Evolutionary conservation across 2,797 vertebrate species (phyloP), one percentile per base, ranked within the genome.

Genomic region (Yasuhikotakia modesta): DNA sequence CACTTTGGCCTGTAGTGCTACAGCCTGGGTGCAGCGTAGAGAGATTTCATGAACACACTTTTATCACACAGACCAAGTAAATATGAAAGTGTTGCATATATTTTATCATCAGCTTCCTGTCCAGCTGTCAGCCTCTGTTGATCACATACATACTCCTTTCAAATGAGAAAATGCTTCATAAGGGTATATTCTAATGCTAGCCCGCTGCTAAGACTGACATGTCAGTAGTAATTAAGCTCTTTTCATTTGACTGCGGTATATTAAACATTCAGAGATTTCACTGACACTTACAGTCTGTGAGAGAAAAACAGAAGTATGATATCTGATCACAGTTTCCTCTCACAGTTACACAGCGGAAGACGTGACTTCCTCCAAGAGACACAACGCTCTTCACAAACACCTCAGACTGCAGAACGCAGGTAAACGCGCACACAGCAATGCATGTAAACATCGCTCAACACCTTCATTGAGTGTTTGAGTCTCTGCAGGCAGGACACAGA

Each of bases 291-390:
- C 17, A 73, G 45, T 22, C n/a, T 73, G 14, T 52, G 30, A 64
- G 57, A 61, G 24, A 58, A 16, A 22, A 45, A 52, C 48, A 74
- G 72, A 74, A 74, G 72, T 55, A 21, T 17, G 27, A 74, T 65
- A 65, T 74, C 48, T 65, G 72, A 65, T 74, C 72, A 63, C 55
- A 3, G 35, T 69, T 79, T 79, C 78, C 78, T 69, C 78, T 73
- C 43, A 10, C 50, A 79, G 52, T 78, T 52, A 73, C 70, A 79
- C 70, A 79, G 64, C 78, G 70, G 78, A 79, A 79, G 72, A 60
- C 21, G 4, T 24, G 8, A 79, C 78, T 79, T 79, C 78, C 78
- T 79, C 70, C 60, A 68, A 74, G 24, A 50, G 52, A 64, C 45
- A n/a, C 64, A 46, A 67, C 43, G 43, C 61, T 61, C 53, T 17